Percentiles rank a stretch among this genome's conserved stretches.
phyloP scores from a whole-genome alignment of 2,797 vertebrate genomes.

The Scolopax rusticola region DNA sequence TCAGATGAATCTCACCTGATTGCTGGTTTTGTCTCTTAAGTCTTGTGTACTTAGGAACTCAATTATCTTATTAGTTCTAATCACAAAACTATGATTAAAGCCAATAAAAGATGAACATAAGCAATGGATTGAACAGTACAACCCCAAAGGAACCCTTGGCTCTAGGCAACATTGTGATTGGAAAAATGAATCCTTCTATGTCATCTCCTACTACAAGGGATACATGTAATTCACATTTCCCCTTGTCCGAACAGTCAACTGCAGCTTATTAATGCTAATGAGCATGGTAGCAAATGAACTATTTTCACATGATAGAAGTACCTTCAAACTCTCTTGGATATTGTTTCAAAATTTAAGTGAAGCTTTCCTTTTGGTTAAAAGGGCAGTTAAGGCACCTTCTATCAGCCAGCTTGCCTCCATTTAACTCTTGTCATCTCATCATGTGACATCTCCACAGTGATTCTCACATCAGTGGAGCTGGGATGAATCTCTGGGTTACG shows the following conservation, averaged over 20 bases:
- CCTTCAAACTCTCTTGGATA: not conserved
- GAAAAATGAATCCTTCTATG: not conserved
- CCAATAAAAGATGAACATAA: not conserved
- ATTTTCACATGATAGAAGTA: not conserved
- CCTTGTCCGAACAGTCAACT: not conserved
- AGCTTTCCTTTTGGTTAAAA: not conserved
- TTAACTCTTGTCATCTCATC: not conserved
- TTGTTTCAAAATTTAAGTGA: not conserved
- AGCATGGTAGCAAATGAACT: not conserved
- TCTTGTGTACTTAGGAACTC: not conserved
- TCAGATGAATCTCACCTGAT: constrained; percentile 37
- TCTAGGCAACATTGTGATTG: not conserved
- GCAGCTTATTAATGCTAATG: not conserved
- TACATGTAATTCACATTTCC: not conserved
- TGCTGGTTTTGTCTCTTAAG: not conserved
- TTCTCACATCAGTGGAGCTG: not conserved
- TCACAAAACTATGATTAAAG: constrained; percentile 44
- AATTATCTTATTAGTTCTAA: constrained; percentile 49
- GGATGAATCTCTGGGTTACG: not conserved
- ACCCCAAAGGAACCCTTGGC: not conserved
- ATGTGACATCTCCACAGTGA: not conserved
- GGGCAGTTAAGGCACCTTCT: not conserved
- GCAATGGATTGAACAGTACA: not conserved
- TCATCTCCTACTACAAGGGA: not conserved
- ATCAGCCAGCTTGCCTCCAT: not conserved